Evolutionary conservation across 2,113 vertebrate genomes (phyloP).

Genomic region (Mormoops blainvillei): DNA sequence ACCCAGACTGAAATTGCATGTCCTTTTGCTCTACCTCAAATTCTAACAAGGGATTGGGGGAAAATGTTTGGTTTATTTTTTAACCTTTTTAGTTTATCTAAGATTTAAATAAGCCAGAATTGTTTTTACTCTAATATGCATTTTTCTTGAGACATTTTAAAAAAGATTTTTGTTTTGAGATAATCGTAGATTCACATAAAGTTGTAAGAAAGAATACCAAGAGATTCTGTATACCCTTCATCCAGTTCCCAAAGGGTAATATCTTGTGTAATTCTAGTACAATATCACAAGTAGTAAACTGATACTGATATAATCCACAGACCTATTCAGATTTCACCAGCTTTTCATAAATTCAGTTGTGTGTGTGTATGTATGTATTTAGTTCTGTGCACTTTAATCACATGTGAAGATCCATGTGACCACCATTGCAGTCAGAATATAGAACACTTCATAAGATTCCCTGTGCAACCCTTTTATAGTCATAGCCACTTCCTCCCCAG

Average conservation of each 20-base stretch:
- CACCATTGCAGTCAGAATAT: not conserved
- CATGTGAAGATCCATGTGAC: not conserved
- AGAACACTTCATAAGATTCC: not conserved
- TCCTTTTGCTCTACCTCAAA: not conserved
- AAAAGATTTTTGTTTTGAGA: not conserved
- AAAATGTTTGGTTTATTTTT: not conserved
- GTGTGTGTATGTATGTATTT: not conserved
- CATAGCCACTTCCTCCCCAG: not conserved
- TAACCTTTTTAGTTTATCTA: not conserved
- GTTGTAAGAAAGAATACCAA: not conserved
- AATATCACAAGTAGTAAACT: not conserved
- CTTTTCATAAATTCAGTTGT: not conserved
- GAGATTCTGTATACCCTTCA: not conserved
- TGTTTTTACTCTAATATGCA: not conserved
- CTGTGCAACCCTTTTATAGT: not conserved
- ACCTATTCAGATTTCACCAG: not conserved
- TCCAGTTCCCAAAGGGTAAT: not conserved
- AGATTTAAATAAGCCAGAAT: not conserved
- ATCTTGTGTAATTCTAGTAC: not conserved
- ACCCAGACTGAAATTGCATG: not conserved
- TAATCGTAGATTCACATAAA: not conserved
- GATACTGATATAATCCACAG: not conserved
- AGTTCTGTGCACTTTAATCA: not conserved
- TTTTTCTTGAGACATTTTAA: not conserved
- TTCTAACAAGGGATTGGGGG: not conserved